A percentile compares a stretch with the other conserved stretches of the same genome.
Conservation (phyloP, 2,888 invertebrate genomes). For the Himalopsyche tibetana region DNA sequence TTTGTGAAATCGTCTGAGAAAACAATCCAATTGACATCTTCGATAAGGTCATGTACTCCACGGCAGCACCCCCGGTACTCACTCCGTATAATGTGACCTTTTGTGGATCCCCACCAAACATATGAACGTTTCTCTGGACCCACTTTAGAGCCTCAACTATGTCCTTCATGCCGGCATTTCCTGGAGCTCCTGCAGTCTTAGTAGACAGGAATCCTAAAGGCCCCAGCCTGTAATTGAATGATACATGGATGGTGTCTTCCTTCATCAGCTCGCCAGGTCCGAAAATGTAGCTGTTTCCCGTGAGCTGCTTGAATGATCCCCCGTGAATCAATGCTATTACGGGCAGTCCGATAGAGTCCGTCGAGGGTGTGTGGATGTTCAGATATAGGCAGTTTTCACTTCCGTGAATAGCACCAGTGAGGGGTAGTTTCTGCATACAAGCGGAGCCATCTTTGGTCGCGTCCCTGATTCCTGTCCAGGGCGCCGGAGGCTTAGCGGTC, state of each 20-base stretch:
- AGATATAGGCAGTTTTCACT: conserved; percentile 83
- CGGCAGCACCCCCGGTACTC: conserved; percentile 69
- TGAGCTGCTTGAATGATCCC: conserved; percentile 73
- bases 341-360: conserved; percentile 71
- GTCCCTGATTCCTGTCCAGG: conserved; percentile 79
- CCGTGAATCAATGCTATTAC: conserved; percentile 75
- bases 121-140: conserved; percentile 68
- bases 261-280: conserved; percentile 73
- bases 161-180: conserved; percentile 70
- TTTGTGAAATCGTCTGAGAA: conserved; percentile 66
- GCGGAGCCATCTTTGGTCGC: conserved; percentile 80
- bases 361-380: conserved; percentile 81
- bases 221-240: conserved; percentile 69
- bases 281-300: conserved; percentile 71
- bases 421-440: conserved; percentile 76
- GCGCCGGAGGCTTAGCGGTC: conserved; percentile 77
- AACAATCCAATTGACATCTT: conserved; percentile 68
- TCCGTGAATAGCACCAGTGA: conserved; percentile 69
- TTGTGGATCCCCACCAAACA: conserved; percentile 68
- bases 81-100: conserved; percentile 69
- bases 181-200: conserved; percentile 67
- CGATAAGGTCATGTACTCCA: conserved; percentile 68
- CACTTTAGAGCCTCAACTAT: conserved; percentile 68
- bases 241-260: conserved; percentile 72
- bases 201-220: conserved; percentile 70